Evolutionary conservation across 2,888 invertebrate species (phyloP), one percentile per base, ranked within the genome.

Genomic region (Dryocosmus kuriphilus): DNA sequence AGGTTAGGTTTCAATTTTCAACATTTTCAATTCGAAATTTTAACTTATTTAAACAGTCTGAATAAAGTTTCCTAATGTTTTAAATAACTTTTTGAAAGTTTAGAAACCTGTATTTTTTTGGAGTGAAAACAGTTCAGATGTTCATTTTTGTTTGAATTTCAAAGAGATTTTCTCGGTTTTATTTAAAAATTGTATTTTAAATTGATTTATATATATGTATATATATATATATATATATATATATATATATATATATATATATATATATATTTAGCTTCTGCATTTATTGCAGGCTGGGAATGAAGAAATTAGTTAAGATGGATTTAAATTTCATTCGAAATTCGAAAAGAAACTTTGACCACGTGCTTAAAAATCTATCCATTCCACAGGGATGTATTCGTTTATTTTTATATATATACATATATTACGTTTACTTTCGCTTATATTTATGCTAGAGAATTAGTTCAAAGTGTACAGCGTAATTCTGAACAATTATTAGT

Each of bases 321-420:
- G 19, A 14, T 14, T 38, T n/a, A 22, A 51, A 3, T n/a, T n/a
- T 8, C 7, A n/a, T 51, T n/a, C 8, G n/a, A 8, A 51, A 51
- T 51, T n/a, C 7, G 51, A 9, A 7, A 22, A 51, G 11, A 51
- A 51, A 51, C 5, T n/a, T 51, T 51, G 51, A 51, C n/a, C 51
- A 51, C 51, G 51, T 51, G 51, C 51, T 51, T 9, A 2, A 51
- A n/a, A 22, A 51, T 51, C 51, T n/a, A 51, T 51, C n/a, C 9
- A 2, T 6, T n/a, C n/a, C n/a, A 41, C 4, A 14, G 0, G 8
- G 3, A 2, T n/a, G n/a, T n/a, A n/a, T n/a, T n/a, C 2, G 0
- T n/a, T 51, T n/a, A n/a, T 51, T 51, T n/a, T n/a, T n/a, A n/a
- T n/a, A n/a, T n/a, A n/a, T n/a, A n/a, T 2, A 8, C n/a, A 8